Evolutionary conservation across 2,888 invertebrate genomes (phyloP), one percentile per base, ranked within the genome.

Genomic region (Athalia circularis): DNA sequence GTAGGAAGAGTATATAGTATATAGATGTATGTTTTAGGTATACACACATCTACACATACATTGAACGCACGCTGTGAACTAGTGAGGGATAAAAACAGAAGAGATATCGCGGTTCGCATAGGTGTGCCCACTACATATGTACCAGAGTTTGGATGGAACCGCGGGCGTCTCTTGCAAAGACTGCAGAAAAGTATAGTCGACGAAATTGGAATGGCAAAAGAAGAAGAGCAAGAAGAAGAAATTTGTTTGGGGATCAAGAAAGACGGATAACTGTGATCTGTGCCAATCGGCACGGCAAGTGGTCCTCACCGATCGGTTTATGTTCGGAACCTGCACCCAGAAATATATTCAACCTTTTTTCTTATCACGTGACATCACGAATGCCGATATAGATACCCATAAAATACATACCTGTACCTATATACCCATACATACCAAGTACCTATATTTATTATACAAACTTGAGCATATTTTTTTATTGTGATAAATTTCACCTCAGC

Each of bases 231-330:
- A 62, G 61, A 75, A 62, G 61, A 75, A 64, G 64, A 75, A 75
- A 75, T 75, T 64, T 75, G 75, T 64, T 75, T 75, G 61, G 64
- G 75, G 75, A 61, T 75, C 75, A 75, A 50, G 62, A 11, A 50
- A 75, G 75, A 75, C 47, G 64, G 50, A 75, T 75, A 62, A 57
- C 52, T 61, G 75, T 64, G 75, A 75, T 75, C 62, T 54, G 68
- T 68, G 52, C 72, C 43, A 62, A 75, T 61, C 75, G 62, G 61
- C 75, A 45, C 4, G n/a, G 62, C 75, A 29, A 15, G 61, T 61
- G 54, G 68, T 43, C 47, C 43, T 45, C 8, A 7, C 5, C 52
- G 70, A 54, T 54, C 70, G 7, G 54, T 52, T 57, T 57, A 9
- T 54, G 8, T 70, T 62, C 6, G 62, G 8, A 29, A 29, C 29